Evolutionary conservation across 2,797 vertebrate species (phyloP).

Genomic region (Pipistrellus kuhlii): DNA sequence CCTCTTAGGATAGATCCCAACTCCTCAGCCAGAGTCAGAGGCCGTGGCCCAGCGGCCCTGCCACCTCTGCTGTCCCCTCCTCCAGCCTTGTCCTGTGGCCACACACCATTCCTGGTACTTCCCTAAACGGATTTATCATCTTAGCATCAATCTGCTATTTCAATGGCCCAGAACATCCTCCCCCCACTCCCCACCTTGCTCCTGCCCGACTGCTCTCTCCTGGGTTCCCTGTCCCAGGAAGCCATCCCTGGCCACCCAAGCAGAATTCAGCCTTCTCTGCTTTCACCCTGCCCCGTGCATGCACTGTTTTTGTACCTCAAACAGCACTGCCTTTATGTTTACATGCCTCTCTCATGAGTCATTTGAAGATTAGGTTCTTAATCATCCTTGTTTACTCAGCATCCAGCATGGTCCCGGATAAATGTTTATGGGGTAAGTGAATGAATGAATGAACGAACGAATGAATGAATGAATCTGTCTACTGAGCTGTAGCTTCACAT

Average conservation of each 20-base stretch:
- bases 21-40: not conserved
- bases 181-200: fast-evolving
- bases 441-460: fast-evolving
- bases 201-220: not conserved
- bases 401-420: not conserved
- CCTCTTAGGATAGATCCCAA: not conserved
- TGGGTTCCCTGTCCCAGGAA: not conserved
- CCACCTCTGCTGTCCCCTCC: not conserved
- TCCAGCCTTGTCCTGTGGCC: not conserved
- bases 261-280: not conserved
- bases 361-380: constrained; percentile 39
- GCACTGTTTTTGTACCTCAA: not conserved
- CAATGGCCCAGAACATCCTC: not conserved
- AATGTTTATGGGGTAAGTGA: not conserved
- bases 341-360: not conserved
- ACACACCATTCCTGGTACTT: not conserved
- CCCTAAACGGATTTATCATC: not conserved
- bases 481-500: not conserved
- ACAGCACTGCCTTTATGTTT: not conserved
- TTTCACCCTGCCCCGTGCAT: fast-evolving
- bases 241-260: not conserved
- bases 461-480: not conserved
- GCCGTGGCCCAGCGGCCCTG: no score
- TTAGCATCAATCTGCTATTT: not conserved
- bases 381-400: not conserved